Evolutionary conservation across 1,140 invertebrate genomes (phyloP), one percentile per base, ranked within the genome.

Genomic region (Drosophila nikananu): DNA sequence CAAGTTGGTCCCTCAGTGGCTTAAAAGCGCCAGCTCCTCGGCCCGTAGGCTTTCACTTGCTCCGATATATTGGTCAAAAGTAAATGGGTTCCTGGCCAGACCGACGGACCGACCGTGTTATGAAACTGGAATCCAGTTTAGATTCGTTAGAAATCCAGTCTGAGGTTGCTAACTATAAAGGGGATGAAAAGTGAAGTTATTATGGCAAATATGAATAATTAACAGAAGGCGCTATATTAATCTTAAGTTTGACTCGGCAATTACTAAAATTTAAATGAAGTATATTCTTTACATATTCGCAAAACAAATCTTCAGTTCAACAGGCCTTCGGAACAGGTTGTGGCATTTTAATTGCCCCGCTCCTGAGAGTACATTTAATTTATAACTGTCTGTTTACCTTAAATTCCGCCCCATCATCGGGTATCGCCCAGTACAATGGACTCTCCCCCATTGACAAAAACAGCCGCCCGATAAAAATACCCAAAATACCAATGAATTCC

Each of bases 111-210:
- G 9, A 52, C 10, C 41, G 12, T 67, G 52, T 79, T 79, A 79
- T 62, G 76, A 79, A 79, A 79, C 59, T 15, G 63, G 42, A 77
- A 49, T 77, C 75, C 77, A 79, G 76, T 79, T 79, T 41, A 23
- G 67, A 37, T 35, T 42, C 72, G 23, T 7, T 7, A 59, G 17
- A 27, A 70, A 55, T 48, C 66, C 23, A 72, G 46, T 72, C 37
- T n/a, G 5, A 35, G 12, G 17, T n/a, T 1, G 54, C 46, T 71
- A 57, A 35, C 3, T 7, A 46, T 19, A 30, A 61, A 35, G 25
- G 23, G 25, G 19, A 59, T 13, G 30, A 19, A 59, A 59, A 21
- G 17, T 25, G 2, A 12, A 15, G 27, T 25, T 42, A 25, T 9
- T 39, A 32, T 19, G 3, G 12, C 0, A 35, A 19, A 25, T 57